Evolutionary conservation across 2,888 invertebrate genomes (phyloP).

Genomic region (Eulithis prunata): DNA sequence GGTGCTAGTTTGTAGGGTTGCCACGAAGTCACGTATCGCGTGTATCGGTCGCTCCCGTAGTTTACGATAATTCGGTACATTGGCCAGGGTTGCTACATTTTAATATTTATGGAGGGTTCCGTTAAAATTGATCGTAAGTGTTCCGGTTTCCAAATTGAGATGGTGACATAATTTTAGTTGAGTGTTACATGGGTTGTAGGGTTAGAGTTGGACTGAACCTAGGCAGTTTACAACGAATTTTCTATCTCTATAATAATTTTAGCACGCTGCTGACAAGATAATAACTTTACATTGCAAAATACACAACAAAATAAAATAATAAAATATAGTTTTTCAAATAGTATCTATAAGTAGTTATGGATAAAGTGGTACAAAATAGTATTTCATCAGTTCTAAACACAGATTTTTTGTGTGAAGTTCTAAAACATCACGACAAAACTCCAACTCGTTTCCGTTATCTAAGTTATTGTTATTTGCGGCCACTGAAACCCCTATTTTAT

Average conservation of each 20-base stretch:
- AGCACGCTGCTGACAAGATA: too few species aligned
- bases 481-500: constrained; percentile 35
- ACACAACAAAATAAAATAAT: too few species aligned
- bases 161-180: constrained; percentile 32
- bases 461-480: constrained; percentile 33
- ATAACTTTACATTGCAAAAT: too few species aligned
- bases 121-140: constrained; percentile 43
- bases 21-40: constrained; percentile 47
- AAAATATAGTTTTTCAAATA: too few species aligned
- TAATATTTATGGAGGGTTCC: constrained; percentile 45
- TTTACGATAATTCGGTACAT: constrained; percentile 53
- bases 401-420: background rate
- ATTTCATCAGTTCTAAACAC: background rate
- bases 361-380: too few species aligned
- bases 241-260: too few species aligned
- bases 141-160: constrained; percentile 41
- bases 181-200: constrained; percentile 23
- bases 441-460: constrained; percentile 33
- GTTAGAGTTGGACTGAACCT: background rate
- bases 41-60: constrained; percentile 48
- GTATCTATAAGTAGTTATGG: too few species aligned
- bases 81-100: constrained; percentile 45
- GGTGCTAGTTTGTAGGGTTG: constrained; percentile 28
- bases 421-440: constrained; percentile 8
- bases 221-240: constrained; percentile 1